Conservation (phyloP, 2,113 vertebrate species). For the Motacilla tschutschensis region DNA sequence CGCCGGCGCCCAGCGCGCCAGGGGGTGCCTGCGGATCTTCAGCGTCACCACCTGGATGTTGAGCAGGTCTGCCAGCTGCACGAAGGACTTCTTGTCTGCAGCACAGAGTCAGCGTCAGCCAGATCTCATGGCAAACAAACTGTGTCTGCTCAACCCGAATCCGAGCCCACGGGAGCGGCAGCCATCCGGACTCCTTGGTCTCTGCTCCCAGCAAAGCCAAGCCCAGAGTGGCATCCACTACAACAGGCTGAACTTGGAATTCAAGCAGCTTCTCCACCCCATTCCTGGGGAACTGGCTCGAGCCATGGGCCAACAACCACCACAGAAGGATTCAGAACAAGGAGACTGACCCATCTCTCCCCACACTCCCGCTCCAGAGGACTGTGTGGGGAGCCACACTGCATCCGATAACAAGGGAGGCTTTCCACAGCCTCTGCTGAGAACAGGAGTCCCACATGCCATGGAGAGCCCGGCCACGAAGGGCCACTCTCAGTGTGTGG, state of each 20-base stretch:
- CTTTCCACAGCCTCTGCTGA: neutral
- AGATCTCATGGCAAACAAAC: neutral
- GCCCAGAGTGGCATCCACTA: neutral
- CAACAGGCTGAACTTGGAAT: neutral
- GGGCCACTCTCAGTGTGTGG: neutral
- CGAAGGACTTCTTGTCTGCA: constrained; percentile 85
- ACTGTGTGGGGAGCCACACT: neutral
- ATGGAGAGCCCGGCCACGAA: neutral
- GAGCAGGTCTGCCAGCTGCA: constrained; percentile 88
- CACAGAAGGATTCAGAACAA: neutral
- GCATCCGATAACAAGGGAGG: neutral
- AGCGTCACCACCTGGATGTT: constrained; percentile 89
- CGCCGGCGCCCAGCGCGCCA: constrained; percentile 69
- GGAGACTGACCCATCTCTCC: neutral
- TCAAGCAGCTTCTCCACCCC: neutral
- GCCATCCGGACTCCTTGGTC: fast-evolving
- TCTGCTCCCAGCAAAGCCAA: neutral
- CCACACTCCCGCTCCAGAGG: fast-evolving
- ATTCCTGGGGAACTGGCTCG: neutral
- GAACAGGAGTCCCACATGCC: neutral
- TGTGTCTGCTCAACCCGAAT: fast-evolving
- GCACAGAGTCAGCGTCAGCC: neutral
- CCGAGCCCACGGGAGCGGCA: fast-evolving
- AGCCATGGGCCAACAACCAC: neutral
- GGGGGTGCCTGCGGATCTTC: constrained; percentile 80